phyloP scores from a whole-genome alignment of 2,797 vertebrate genomes.

The Tenualosa thibaudeaui region DNA sequence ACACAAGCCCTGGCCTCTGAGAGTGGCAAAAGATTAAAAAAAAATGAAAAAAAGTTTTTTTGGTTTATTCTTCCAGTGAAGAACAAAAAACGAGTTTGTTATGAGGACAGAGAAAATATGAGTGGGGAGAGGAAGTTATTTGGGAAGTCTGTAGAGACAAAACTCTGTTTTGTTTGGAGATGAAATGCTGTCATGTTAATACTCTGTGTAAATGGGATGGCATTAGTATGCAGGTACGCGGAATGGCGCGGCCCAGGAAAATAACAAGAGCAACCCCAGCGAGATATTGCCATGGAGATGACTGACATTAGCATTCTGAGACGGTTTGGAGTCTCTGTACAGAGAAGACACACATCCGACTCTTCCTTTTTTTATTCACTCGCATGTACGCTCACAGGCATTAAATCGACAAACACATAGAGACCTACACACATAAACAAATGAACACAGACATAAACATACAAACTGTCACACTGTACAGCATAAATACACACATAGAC shows the following conservation, averaged over 20 bases:
- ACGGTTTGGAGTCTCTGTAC: slow-evolving; percentile 33
- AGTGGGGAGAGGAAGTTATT: slow-evolving; percentile 4
- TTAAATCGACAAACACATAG: slow-evolving; percentile 2
- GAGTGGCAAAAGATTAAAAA: neutral
- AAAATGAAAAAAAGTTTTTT: neutral
- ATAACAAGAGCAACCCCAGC: slow-evolving; percentile 28
- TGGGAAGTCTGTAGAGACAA: slow-evolving; percentile 1
- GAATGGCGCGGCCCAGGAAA: slow-evolving; percentile 1
- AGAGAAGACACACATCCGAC: neutral
- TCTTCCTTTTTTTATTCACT: slow-evolving; percentile 10
- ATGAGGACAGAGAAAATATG: neutral
- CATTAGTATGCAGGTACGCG: slow-evolving; percentile 47
- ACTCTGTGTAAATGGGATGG: slow-evolving; percentile 25
- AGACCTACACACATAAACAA: neutral
- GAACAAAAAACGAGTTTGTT: neutral
- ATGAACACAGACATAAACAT: neutral
- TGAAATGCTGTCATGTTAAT: slow-evolving; percentile 19
- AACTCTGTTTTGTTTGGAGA: neutral
- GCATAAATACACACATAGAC: neutral
- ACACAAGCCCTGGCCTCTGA: neutral
- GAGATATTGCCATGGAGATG: slow-evolving; percentile 48
- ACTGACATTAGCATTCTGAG: slow-evolving; percentile 49
- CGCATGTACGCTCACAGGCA: neutral
- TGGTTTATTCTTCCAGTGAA: neutral
- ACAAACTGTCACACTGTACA: neutral